phyloP scores from a whole-genome alignment of 2,113 vertebrate genomes.

The Psettodes erumei region DNA sequence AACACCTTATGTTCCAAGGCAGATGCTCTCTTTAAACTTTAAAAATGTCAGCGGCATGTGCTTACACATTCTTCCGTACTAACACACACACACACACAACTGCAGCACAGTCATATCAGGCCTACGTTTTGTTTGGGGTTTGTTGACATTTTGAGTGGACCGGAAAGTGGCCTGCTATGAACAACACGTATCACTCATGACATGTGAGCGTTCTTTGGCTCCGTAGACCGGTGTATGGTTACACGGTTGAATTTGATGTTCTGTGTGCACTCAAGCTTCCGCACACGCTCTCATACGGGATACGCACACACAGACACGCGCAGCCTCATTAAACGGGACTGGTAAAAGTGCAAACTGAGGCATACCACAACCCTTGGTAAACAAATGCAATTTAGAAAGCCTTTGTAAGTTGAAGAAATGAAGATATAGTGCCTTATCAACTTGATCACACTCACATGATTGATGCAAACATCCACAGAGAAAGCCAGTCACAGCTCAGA shows the following conservation, averaged over 20 bases:
- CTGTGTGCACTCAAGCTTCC: background rate
- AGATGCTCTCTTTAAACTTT: background rate
- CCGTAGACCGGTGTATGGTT: slow-evolving; percentile 58
- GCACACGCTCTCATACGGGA: background rate
- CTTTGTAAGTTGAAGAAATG: slow-evolving; percentile 58
- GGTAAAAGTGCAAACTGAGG: slow-evolving; percentile 23
- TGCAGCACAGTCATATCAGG: slow-evolving; percentile 14
- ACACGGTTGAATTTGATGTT: slow-evolving; percentile 63
- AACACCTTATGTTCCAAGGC: slow-evolving; percentile 4
- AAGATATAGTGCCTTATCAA: slow-evolving; percentile 14
- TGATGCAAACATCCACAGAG: background rate
- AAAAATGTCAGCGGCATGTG: background rate
- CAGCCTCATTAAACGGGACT: slow-evolving; percentile 17
- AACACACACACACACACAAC: slow-evolving; percentile 3
- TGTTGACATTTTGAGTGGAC: slow-evolving; percentile 61
- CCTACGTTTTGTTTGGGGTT: slow-evolving; percentile 49
- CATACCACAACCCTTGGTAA: slow-evolving; percentile 7
- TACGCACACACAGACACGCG: slow-evolving; percentile 20
- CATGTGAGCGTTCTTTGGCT: slow-evolving; percentile 66
- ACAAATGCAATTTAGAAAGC: slow-evolving; percentile 35
- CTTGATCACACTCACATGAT: slow-evolving; percentile 14
- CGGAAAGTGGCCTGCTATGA: slow-evolving; percentile 60
- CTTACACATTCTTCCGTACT: slow-evolving; percentile 3
- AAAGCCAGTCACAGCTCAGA: background rate
- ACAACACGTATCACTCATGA: slow-evolving; percentile 51